Percentiles rank a stretch among this genome's conserved stretches.
phyloP scores from a whole-genome alignment of 2,113 vertebrate species.

The Deroptyus accipitrinus region DNA sequence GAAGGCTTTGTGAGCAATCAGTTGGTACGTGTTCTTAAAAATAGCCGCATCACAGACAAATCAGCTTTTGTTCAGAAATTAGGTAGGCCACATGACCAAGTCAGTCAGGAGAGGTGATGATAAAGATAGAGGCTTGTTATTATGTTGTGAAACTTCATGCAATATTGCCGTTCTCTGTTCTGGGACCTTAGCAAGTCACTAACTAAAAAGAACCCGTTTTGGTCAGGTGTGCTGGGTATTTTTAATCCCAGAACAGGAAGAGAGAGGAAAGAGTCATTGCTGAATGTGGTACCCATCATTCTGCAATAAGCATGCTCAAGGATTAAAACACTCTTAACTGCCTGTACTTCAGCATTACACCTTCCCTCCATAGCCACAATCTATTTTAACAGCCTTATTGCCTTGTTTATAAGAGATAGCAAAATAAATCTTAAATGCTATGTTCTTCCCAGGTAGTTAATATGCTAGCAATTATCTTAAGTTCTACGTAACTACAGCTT shows the following conservation, averaged over 20 bases:
- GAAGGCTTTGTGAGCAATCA: slow-evolving; percentile 27
- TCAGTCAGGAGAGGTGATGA: slow-evolving; percentile 42
- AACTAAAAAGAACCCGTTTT: neutral
- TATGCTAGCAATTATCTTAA: neutral
- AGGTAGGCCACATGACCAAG: neutral
- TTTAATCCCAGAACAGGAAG: neutral
- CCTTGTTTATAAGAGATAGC: neutral
- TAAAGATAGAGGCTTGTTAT: neutral
- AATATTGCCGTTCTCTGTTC: neutral
- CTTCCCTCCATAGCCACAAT: neutral
- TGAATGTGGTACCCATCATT: neutral
- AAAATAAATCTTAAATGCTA: neutral
- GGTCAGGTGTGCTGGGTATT: neutral
- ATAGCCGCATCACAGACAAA: slow-evolving; percentile 41
- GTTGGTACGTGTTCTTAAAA: slow-evolving; percentile 39
- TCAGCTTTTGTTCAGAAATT: slow-evolving; percentile 5
- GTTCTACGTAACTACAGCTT: neutral
- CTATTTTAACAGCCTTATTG: neutral
- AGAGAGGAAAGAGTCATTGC: neutral
- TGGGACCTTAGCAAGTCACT: neutral
- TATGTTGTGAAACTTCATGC: neutral
- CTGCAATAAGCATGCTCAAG: neutral
- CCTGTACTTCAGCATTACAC: neutral
- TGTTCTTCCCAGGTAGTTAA: neutral
- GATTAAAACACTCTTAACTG: neutral